phyloP scores from a whole-genome alignment of 2,797 vertebrate genomes.

The Pelobates cultripes region DNA sequence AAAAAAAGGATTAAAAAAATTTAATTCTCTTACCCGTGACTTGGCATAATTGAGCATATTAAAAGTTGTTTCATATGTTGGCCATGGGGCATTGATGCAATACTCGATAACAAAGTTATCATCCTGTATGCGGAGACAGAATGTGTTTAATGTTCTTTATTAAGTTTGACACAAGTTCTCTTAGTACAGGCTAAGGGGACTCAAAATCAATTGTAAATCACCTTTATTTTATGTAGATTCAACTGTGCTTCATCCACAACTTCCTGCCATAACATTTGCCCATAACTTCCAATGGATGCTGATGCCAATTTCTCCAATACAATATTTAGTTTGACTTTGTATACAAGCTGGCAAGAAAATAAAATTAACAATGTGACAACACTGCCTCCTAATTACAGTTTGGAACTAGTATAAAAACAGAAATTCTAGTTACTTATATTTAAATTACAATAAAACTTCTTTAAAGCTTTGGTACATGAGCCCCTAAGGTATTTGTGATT shows the following conservation, averaged over 20 bases:
- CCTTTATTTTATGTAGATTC: conserved; percentile 89
- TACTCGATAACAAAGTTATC: conserved; percentile 91
- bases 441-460: too few species aligned
- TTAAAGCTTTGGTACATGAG: too few species aligned
- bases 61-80: conserved; percentile 85
- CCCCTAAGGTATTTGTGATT: too few species aligned
- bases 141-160: background rate
- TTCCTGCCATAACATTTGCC: conserved; percentile 74
- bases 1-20: background rate
- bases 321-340: conserved; percentile 92
- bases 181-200: too few species aligned
- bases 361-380: too few species aligned
- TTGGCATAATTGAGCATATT: conserved; percentile 90
- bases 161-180: background rate
- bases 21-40: conserved; percentile 67
- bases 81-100: conserved; percentile 91
- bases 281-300: conserved; percentile 72
- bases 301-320: conserved; percentile 88
- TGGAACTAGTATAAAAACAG: too few species aligned
- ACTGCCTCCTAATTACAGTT: too few species aligned
- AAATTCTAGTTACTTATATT: too few species aligned
- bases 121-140: conserved; percentile 74
- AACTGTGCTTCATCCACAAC: conserved; percentile 87
- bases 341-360: conserved; percentile 80
- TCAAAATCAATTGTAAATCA: conserved; percentile 56